Percentiles rank a stretch among this genome's conserved stretches.
phyloP scores from a whole-genome alignment of 2,888 invertebrate species.

The Leptopilina drosophilae region DNA sequence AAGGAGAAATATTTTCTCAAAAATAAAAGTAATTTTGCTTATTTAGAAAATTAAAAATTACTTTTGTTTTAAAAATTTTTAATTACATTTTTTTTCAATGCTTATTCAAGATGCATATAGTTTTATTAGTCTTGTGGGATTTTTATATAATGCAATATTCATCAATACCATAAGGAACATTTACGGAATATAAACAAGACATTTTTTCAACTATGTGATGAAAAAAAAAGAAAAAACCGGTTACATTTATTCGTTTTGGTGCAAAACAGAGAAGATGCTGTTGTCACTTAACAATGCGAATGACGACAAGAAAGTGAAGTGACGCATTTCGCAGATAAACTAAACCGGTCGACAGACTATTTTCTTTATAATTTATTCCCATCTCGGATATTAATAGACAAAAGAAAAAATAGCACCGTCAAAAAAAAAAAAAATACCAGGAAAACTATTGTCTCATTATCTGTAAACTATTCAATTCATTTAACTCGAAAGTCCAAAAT shows the following conservation, averaged over 20 bases:
- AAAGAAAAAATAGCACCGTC: neutral
- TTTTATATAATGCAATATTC: neutral
- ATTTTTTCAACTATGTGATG: neutral
- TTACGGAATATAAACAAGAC: neutral
- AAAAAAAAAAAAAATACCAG: neutral
- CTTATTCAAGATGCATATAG: too few relatives aligned
- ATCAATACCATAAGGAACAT: neutral
- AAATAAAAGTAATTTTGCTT: too few relatives aligned
- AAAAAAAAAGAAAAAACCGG: conserved; percentile 22
- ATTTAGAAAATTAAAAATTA: too few relatives aligned
- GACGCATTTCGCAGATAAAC: conserved; percentile 26
- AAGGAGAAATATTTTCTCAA: neutral
- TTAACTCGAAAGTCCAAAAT: too few relatives aligned
- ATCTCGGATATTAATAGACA: conserved; percentile 1
- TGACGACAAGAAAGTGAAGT: conserved; percentile 19
- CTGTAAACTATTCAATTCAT: too few relatives aligned
- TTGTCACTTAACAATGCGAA: conserved; percentile 14
- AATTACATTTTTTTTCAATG: too few relatives aligned
- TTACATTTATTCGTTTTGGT: conserved; percentile 13
- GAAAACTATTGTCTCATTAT: neutral
- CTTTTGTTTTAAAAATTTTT: neutral
- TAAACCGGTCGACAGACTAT: conserved; percentile 32
- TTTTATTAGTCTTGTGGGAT: neutral
- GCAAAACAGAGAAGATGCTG: conserved; percentile 16
- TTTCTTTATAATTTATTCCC: conserved; percentile 23